These are phyloP conservation scores for Tupaia chinensis DNA, from an alignment of 2,113 vertebrate species.

Conservation along the genomic window DNA sequence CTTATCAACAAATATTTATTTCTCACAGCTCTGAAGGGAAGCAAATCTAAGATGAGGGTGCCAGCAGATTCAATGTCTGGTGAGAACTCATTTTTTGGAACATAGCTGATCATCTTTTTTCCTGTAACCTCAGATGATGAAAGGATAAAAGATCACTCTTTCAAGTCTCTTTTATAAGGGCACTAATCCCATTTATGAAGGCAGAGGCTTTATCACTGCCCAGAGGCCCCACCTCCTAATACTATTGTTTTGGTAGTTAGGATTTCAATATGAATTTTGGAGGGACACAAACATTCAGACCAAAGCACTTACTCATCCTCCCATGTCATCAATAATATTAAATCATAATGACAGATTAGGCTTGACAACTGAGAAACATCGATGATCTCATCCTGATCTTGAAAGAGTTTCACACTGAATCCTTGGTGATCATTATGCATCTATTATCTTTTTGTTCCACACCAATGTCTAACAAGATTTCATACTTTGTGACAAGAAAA, in stretches of 20 bases:
- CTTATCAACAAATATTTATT: background rate
- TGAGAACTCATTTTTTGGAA: background rate
- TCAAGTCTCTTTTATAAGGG: background rate
- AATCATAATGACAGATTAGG: background rate
- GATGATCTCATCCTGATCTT: background rate
- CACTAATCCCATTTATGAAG: background rate
- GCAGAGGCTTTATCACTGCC: background rate
- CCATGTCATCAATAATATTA: background rate
- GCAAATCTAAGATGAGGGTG: background rate
- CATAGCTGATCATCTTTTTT: background rate
- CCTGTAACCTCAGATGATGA: background rate
- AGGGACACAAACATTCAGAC: background rate
- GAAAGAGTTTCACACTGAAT: background rate
- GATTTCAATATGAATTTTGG: background rate
- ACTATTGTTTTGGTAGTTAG: background rate
- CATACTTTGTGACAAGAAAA: background rate
- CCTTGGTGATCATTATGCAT: background rate
- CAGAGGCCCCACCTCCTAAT: background rate
- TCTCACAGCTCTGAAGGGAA: background rate
- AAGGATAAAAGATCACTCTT: background rate
- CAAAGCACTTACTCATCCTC: background rate
- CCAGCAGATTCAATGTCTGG: background rate
- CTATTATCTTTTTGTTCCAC: background rate
- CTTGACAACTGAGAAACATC: background rate
- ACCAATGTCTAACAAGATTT: background rate